phyloP scores from a whole-genome alignment of 2,797 vertebrate species.

The Toxotes lorentzi region DNA sequence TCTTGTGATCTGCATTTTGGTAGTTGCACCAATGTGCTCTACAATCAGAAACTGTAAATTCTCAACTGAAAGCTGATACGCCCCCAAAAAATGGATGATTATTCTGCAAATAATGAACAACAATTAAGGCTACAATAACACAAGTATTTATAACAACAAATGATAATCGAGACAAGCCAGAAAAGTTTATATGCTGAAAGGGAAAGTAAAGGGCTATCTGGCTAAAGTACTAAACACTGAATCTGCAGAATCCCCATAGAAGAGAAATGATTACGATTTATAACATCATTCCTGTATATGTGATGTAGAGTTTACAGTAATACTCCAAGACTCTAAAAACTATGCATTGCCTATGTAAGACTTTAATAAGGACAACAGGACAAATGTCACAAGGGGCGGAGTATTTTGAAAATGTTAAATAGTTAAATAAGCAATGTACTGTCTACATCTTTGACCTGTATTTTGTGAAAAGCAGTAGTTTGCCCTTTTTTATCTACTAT shows the following conservation, averaged over 20 bases:
- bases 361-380: not conserved
- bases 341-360: not conserved
- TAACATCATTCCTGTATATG: too few species aligned
- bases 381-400: not conserved
- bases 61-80: not conserved
- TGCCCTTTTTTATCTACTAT: conserved; percentile 14
- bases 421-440: conserved; percentile 13
- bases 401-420: conserved; percentile 16
- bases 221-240: not conserved
- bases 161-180: not conserved
- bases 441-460: conserved; percentile 27
- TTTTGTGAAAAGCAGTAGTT: conserved; percentile 19
- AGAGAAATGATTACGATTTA: not conserved
- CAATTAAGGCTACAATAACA: not conserved
- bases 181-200: not conserved
- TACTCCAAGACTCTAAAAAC: not conserved
- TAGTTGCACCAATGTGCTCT: not conserved
- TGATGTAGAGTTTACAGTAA: too few species aligned
- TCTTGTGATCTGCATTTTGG: not conserved
- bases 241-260: not conserved
- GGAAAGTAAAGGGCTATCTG: not conserved
- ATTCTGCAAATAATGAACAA: not conserved
- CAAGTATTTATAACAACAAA: not conserved
- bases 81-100: not conserved
- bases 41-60: not conserved